phyloP scores from a whole-genome alignment of 2,888 invertebrate species.

The Tetragonisca angustula region DNA sequence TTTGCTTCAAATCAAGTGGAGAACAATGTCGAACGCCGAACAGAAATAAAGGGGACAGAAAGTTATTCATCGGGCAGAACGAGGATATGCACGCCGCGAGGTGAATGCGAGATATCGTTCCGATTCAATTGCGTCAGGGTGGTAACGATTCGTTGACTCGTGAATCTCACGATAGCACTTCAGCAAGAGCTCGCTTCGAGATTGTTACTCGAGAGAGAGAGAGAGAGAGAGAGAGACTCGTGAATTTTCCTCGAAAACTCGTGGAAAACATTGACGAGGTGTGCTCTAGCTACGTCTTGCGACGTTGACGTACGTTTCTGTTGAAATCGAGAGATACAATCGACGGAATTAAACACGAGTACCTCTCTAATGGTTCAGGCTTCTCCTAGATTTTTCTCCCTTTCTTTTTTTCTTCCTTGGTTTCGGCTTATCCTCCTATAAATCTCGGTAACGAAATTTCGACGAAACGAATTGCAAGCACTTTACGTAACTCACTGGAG shows the following conservation, averaged over 20 bases:
- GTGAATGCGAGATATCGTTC: not conserved
- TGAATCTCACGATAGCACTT: not conserved
- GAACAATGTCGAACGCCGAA: not conserved
- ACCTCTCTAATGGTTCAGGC: not conserved
- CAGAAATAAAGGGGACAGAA: not conserved
- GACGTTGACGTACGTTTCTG: conserved; percentile 7
- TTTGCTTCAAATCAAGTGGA: not conserved
- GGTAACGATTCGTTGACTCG: not conserved
- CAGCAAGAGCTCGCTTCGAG: too few species aligned
- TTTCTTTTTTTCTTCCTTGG: not conserved
- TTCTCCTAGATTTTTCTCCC: not conserved
- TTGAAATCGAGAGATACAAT: not conserved
- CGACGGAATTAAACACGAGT: not conserved
- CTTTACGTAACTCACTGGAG: not conserved
- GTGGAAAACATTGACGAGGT: conserved; percentile 8
- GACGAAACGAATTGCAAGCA: not conserved
- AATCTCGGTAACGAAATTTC: not conserved
- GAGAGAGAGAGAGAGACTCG: conserved; percentile 1
- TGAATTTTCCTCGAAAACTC: conserved; percentile 29
- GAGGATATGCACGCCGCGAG: not conserved
- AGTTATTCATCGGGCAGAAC: not conserved
- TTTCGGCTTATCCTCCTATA: not conserved
- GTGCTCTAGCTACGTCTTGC: not conserved
- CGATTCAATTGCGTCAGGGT: conserved; percentile 1
- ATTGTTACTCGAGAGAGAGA: too few species aligned